Conservation (phyloP, 2,888 invertebrate genomes). For the Aphodius granarius region DNA sequence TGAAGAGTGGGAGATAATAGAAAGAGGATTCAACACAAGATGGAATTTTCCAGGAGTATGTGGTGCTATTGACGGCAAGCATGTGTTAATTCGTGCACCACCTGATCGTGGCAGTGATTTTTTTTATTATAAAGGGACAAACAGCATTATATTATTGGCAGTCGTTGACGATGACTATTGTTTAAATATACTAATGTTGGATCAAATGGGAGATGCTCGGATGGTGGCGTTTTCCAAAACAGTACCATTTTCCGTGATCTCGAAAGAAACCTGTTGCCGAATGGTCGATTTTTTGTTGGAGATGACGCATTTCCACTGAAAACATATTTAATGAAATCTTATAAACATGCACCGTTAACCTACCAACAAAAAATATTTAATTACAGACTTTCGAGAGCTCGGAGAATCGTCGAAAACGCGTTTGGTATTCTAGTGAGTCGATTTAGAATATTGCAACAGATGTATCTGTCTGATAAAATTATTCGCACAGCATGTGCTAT, state of each 20-base stretch:
- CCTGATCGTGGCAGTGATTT: background rate
- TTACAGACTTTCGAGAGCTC: conserved; percentile 1
- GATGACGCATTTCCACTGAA: conserved; percentile 18
- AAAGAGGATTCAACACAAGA: background rate
- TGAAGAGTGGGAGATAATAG: background rate
- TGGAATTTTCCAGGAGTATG: conserved; percentile 1
- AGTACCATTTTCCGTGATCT: conserved; percentile 1
- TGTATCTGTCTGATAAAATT: conserved; percentile 8
- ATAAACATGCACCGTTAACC: background rate
- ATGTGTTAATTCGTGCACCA: background rate
- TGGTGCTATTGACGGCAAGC: background rate
- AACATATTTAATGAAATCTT: conserved; percentile 17
- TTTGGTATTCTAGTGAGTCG: conserved; percentile 17
- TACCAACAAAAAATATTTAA: conserved; percentile 21
- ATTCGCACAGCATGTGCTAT: conserved; percentile 11
- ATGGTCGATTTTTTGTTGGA: conserved; percentile 21
- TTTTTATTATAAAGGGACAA: background rate
- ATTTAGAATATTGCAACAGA: conserved; percentile 16
- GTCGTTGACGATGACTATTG: background rate
- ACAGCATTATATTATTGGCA: background rate
- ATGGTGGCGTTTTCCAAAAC: conserved; percentile 12
- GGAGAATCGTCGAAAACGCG: conserved; percentile 12
- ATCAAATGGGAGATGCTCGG: conserved; percentile 11
- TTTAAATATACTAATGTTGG: background rate
- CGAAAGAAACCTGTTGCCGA: conserved; percentile 15